phyloP scores from a whole-genome alignment of 2,888 invertebrate species.

The Apamea crenata region DNA sequence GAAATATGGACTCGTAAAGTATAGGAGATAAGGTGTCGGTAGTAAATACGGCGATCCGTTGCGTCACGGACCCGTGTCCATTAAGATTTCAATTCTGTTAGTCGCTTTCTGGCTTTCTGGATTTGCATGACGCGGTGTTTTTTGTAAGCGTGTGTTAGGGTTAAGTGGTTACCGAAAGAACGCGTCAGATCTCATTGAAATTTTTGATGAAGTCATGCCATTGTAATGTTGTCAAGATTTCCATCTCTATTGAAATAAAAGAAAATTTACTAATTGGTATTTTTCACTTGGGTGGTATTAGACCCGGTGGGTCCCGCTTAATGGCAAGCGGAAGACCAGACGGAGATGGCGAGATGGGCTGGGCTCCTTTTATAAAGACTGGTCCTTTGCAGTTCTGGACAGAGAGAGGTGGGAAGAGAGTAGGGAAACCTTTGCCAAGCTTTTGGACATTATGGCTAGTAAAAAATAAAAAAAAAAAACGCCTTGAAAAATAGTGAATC shows the following conservation, averaged over 20 bases:
- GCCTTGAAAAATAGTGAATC: not conserved
- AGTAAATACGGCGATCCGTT: conserved; percentile 75
- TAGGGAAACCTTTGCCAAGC: too few relatives aligned
- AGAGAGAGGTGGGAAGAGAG: too few relatives aligned
- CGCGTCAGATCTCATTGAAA: not conserved
- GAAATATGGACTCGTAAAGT: conserved; percentile 66
- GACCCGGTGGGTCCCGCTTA: not conserved
- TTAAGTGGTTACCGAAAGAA: not conserved
- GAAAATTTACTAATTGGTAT: not conserved
- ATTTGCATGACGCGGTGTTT: conserved; percentile 57
- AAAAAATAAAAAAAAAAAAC: not conserved
- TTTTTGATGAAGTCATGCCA: not conserved
- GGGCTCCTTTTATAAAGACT: not conserved
- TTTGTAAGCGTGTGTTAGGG: conserved; percentile 10
- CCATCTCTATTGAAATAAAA: not conserved
- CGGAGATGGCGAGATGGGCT: not conserved
- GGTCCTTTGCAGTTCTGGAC: too few relatives aligned
- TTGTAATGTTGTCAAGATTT: not conserved
- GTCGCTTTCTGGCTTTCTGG: conserved; percentile 71
- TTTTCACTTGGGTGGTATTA: not conserved
- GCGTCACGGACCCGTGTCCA: conserved; percentile 69
- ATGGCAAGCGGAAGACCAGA: too few relatives aligned
- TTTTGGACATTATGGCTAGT: too few relatives aligned
- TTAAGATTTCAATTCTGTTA: conserved; percentile 78
- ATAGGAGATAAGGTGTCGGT: conserved; percentile 71